These are phyloP conservation scores for Vombatus ursinus DNA, from an alignment of 2,113 vertebrate species.

Conservation along the genomic window DNA sequence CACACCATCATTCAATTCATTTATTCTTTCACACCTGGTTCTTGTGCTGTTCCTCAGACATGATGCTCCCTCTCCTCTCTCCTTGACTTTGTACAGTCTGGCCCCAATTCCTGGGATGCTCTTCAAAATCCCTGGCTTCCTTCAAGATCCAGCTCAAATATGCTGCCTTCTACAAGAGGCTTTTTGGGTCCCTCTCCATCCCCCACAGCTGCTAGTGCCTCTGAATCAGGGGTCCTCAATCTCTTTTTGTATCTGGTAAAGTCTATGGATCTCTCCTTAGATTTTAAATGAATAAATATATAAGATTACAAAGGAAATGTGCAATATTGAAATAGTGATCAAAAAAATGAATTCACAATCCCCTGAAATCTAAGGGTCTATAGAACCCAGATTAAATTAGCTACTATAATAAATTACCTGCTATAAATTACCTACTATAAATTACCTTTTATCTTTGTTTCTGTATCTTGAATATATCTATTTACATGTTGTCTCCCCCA, in stretches of 20 bases:
- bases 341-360: background rate
- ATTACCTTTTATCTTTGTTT: background rate
- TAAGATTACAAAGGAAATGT: background rate
- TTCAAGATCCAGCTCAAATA: background rate
- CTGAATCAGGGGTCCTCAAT: background rate
- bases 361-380: background rate
- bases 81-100: background rate
- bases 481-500: background rate
- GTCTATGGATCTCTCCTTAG: background rate
- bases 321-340: background rate
- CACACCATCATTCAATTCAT: background rate
- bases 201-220: background rate
- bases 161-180: background rate
- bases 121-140: background rate
- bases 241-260: background rate
- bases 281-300: background rate
- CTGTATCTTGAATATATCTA: background rate
- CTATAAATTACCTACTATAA: background rate
- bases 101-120: background rate
- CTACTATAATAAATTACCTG: background rate
- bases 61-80: background rate
- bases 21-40: background rate
- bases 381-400: background rate
- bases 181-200: background rate
- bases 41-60: background rate